These are phyloP conservation scores for Indri indri DNA, from an alignment of 2,113 vertebrate genomes.

Conservation along the genomic window DNA sequence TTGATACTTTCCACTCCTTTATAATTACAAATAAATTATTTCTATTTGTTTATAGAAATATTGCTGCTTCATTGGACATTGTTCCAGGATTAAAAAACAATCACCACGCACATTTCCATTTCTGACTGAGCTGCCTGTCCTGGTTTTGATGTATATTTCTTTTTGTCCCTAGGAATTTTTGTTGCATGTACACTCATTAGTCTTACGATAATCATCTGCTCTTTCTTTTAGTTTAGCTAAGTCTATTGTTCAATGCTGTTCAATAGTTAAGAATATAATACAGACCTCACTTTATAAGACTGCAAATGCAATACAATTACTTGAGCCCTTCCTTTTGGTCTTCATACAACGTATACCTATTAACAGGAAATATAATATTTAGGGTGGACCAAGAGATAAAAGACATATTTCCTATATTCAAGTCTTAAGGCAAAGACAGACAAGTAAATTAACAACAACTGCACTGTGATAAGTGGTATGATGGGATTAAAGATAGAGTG, in stretches of 20 bases:
- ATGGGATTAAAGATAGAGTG: not conserved
- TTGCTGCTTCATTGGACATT: not conserved
- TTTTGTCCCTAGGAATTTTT: not conserved
- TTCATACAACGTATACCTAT: not conserved
- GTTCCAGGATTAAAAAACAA: not conserved
- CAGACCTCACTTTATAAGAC: not conserved
- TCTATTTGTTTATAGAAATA: not conserved
- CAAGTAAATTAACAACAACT: not conserved
- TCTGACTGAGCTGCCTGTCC: not conserved
- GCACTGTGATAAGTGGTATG: not conserved
- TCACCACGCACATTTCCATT: not conserved
- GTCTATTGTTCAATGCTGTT: not conserved
- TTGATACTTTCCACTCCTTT: not conserved
- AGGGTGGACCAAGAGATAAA: not conserved
- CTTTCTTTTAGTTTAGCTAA: not conserved
- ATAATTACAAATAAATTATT: not conserved
- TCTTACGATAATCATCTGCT: not conserved
- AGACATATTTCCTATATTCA: not conserved
- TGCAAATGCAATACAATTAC: not conserved
- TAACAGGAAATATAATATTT: not conserved
- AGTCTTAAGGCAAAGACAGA: not conserved
- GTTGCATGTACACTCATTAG: not conserved
- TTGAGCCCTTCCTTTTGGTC: not conserved
- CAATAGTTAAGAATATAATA: not conserved
- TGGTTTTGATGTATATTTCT: not conserved